Conservation (phyloP, 2,888 invertebrate genomes). For the Willowsia nigromaculata region DNA sequence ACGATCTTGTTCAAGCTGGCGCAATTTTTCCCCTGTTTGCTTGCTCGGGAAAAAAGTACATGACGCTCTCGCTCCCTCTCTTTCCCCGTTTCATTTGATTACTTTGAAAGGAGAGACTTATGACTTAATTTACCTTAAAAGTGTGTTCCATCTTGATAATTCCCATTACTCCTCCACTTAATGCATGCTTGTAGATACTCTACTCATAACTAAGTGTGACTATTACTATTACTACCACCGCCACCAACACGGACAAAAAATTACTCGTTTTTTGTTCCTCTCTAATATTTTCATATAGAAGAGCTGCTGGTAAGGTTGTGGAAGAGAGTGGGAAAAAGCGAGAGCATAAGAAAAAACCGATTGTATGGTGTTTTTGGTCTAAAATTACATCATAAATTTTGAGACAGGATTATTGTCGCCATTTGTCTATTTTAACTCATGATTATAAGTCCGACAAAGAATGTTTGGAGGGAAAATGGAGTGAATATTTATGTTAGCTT, state of each 20-base stretch:
- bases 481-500: slow-evolving; percentile 16
- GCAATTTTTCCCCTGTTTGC: slow-evolving; percentile 15
- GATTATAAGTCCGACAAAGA: slow-evolving; percentile 60
- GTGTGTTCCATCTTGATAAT: slow-evolving; percentile 48
- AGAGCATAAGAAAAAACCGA: slow-evolving; percentile 27
- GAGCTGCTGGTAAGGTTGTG: not conserved
- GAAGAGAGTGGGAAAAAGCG: not conserved
- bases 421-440: slow-evolving; percentile 70
- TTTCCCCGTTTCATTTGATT: slow-evolving; percentile 61
- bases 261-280: not conserved
- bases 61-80: not conserved
- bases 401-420: slow-evolving; percentile 73
- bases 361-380: slow-evolving; percentile 52
- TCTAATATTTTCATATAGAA: slow-evolving; percentile 1
- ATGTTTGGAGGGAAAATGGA: slow-evolving; percentile 42
- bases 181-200: slow-evolving; percentile 24
- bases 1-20: not conserved
- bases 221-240: not conserved
- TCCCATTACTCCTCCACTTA: slow-evolving; percentile 37
- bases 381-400: slow-evolving; percentile 75
- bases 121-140: slow-evolving; percentile 75
- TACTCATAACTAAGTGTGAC: slow-evolving; percentile 31
- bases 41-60: slow-evolving; percentile 29
- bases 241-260: slow-evolving; percentile 23
- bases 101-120: slow-evolving; percentile 72